A percentile compares a stretch with the other conserved stretches of the same genome.
These are phyloP conservation scores for Aphis gossypii DNA, from an alignment of 1,140 invertebrate genomes.

Conservation along the genomic window DNA sequence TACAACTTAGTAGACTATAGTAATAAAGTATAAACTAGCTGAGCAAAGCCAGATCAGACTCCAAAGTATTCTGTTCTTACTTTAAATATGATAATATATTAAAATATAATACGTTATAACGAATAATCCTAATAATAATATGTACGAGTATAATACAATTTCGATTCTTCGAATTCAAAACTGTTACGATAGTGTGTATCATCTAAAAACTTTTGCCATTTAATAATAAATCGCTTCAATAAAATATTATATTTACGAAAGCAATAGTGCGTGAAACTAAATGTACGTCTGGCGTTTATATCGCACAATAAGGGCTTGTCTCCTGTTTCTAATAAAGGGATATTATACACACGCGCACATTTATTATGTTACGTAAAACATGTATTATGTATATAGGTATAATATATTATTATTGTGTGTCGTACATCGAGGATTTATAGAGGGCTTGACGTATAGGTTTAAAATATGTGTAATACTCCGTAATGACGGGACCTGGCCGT, in stretches of 20 bases:
- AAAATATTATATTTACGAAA: neutral
- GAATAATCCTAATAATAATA: neutral
- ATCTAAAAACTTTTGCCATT: neutral
- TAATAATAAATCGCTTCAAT: neutral
- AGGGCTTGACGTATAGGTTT: neutral
- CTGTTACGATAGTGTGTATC: neutral
- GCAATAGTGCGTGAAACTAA: neutral
- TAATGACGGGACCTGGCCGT: neutral
- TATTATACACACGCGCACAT: neutral
- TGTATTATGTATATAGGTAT: neutral
- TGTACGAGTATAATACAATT: neutral
- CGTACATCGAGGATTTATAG: neutral
- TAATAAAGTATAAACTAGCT: neutral
- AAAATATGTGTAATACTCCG: neutral
- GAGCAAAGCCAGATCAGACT: neutral
- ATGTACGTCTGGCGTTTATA: neutral
- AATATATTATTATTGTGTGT: constrained; percentile 7
- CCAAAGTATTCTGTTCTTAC: neutral
- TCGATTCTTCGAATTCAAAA: neutral
- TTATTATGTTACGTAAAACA: constrained; percentile 17
- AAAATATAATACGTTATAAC: neutral
- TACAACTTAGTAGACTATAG: neutral
- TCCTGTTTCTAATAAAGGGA: constrained; percentile 9
- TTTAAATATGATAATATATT: neutral
- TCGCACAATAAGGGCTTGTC: neutral